These are phyloP conservation scores for Tetanocera ferruginea DNA, from an alignment of 2,888 invertebrate genomes.

Conservation along the genomic window DNA sequence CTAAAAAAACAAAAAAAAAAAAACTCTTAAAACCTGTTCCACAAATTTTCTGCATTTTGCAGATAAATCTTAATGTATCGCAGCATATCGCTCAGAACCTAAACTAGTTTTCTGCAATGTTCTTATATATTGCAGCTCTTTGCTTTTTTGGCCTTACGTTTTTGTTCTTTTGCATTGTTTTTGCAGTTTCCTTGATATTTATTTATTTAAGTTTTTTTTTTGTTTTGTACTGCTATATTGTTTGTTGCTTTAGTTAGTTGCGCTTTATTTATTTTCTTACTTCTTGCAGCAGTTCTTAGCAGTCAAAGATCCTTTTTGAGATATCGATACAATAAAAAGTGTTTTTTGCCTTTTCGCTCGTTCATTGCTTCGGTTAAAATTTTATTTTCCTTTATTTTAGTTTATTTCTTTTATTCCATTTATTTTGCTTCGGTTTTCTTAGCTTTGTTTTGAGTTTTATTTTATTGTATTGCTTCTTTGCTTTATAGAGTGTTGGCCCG, in stretches of 20 bases:
- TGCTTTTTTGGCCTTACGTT: neutral
- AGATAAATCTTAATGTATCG: slow-evolving; percentile 31
- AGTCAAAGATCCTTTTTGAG: slow-evolving; percentile 59
- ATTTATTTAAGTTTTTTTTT: slow-evolving; percentile 3
- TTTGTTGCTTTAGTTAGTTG: neutral
- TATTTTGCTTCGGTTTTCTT: slow-evolving; percentile 54
- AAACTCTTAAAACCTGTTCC: slow-evolving; percentile 35
- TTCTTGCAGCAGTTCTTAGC: slow-evolving; percentile 45
- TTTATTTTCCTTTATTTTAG: slow-evolving; percentile 46
- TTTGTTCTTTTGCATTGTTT: neutral
- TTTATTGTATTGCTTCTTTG: slow-evolving; percentile 41
- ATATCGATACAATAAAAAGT: slow-evolving; percentile 62
- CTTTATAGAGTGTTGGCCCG: slow-evolving; percentile 64
- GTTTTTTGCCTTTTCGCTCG: slow-evolving; percentile 48
- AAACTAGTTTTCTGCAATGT: slow-evolving; percentile 23
- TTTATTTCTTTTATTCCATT: slow-evolving; percentile 43
- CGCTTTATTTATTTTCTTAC: neutral
- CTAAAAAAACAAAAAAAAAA: too few relatives aligned
- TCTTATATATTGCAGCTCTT: neutral
- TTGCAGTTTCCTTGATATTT: neutral
- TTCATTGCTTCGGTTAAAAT: slow-evolving; percentile 34
- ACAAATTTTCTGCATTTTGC: slow-evolving; percentile 28
- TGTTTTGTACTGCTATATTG: neutral
- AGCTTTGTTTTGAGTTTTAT: slow-evolving; percentile 41
- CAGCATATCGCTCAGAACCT: neutral